These are phyloP conservation scores for Drosophila suboccidentalis DNA, from an alignment of 2,888 invertebrate genomes.

Conservation along the genomic window DNA sequence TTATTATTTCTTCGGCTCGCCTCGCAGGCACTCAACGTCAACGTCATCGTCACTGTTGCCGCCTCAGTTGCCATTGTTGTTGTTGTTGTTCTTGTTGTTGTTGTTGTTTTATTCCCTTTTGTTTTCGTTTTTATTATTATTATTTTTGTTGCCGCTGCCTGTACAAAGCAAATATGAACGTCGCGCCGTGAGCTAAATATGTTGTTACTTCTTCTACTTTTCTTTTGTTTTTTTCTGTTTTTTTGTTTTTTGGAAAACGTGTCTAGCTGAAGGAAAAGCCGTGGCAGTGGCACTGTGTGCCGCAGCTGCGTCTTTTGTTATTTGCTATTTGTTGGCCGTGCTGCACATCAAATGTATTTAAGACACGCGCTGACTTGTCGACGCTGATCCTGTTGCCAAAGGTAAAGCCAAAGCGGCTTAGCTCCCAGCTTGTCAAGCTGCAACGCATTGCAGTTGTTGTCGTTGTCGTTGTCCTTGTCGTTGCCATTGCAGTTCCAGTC, in stretches of 20 bases:
- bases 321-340: constrained; percentile 34
- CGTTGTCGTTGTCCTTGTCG: too few species aligned
- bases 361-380: constrained; percentile 64
- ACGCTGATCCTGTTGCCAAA: constrained; percentile 66
- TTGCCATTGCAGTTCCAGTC: constrained; percentile 28
- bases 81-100: constrained; percentile 22
- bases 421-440: constrained; percentile 17
- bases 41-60: constrained; percentile 53
- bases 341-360: constrained; percentile 57
- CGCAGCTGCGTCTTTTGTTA: constrained; percentile 45
- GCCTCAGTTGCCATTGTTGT: constrained; percentile 13
- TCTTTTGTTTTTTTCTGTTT: constrained; percentile 16
- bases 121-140: constrained; percentile 46
- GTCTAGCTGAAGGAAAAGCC: constrained; percentile 43
- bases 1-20: constrained; percentile 71
- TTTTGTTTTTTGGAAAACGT: constrained; percentile 35
- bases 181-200: constrained; percentile 76
- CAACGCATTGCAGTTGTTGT: constrained; percentile 14
- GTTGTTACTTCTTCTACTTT: constrained; percentile 65
- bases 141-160: constrained; percentile 71
- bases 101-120: constrained; percentile 48
- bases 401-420: constrained; percentile 77
- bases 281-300: constrained; percentile 14
- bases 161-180: constrained; percentile 76
- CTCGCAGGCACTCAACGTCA: constrained; percentile 68